Base-by-base conservation (phyloP, 2,113 vertebrate genomes). In the Actenoides hombroni region DNA sequence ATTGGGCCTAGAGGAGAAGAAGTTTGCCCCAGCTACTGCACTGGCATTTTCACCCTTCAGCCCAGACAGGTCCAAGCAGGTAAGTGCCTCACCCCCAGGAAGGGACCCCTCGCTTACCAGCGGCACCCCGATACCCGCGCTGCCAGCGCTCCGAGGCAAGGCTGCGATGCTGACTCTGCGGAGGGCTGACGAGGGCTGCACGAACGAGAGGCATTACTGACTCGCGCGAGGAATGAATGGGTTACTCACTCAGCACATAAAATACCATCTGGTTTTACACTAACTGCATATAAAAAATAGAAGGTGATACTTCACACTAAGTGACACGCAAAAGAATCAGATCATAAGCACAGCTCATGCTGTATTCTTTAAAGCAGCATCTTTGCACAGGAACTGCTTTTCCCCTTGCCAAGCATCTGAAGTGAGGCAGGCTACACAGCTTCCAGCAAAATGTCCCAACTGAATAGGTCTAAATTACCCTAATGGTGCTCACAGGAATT, bases 131-230 rank as follows among this genome's bases (percentile, higher is more conserved):
- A 51, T 40, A 25, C 87, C 68, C 96, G 96, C 95, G 73, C 93
- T 98, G 91, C n/a, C n/a, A n/a, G n/a, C n/a, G 39, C 97, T 98
- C 93, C 99, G 98, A 33, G 99, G 98, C 61, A 99, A 97, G 4
- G 98, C 61, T 20, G 98, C 98, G 93, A 99, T 98, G 96, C 99
- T 99, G 83, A 99, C 98, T 92, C 99, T 98, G 71, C 99, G 94
- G 35, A 98, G 98, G 56, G 98, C 83, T 39, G 98, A 92, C 0
- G 98, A 95, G 2, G 98, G 96, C 99, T 99, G n/a, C 1, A 67
- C 51, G 90, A 92, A 94, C 17, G 85, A 96, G 73, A 97, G 82
- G 83, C 35, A 68, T 94, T 94, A 88, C 83, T 89, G 68, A 80
- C 82, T 86, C 87, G 71, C 90, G 87, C 90, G 87, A 76, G 85